These are phyloP conservation scores for Halichondria panicea DNA, from an alignment of 37 sponge, comb jelly and placozoan species.

Conservation along the genomic window DNA sequence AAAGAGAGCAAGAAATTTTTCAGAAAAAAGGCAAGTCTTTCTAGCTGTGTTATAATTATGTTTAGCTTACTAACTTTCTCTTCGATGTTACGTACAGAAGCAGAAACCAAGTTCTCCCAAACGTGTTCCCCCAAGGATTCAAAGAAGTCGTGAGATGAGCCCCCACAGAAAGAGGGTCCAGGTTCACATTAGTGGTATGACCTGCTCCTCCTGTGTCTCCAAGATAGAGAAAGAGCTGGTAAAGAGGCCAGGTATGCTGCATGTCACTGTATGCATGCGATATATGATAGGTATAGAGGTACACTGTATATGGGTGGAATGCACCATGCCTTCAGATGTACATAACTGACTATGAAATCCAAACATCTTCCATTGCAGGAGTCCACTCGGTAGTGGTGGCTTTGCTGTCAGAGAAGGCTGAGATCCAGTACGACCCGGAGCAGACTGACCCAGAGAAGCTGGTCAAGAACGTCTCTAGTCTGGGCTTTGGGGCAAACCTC, in stretches of 20 bases:
- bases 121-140: neutral
- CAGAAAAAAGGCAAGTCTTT: neutral
- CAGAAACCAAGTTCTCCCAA: neutral
- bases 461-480: conserved; percentile 35
- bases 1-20: conserved; percentile 3
- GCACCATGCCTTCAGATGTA: no score
- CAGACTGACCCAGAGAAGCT: conserved; percentile 45
- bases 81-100: neutral
- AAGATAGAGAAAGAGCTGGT: conserved; percentile 82
- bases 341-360: no score
- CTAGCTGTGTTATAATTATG: no score
- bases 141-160: neutral
- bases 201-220: conserved; percentile 93
- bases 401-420: conserved; percentile 84
- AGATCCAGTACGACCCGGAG: conserved; percentile 60
- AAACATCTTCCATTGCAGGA: no score
- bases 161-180: conserved; percentile 21
- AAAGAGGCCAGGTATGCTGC: conserved; percentile 53
- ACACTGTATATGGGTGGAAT: neutral
- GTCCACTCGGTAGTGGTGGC: conserved; percentile 66
- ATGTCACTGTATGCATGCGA: neutral
- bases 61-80: no score
- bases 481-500: conserved; percentile 77
- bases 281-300: neutral
- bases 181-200: conserved; percentile 84